Evolutionary conservation across 2,888 invertebrate genomes (phyloP).

Genomic region (Noctuana brunneofusca): DNA sequence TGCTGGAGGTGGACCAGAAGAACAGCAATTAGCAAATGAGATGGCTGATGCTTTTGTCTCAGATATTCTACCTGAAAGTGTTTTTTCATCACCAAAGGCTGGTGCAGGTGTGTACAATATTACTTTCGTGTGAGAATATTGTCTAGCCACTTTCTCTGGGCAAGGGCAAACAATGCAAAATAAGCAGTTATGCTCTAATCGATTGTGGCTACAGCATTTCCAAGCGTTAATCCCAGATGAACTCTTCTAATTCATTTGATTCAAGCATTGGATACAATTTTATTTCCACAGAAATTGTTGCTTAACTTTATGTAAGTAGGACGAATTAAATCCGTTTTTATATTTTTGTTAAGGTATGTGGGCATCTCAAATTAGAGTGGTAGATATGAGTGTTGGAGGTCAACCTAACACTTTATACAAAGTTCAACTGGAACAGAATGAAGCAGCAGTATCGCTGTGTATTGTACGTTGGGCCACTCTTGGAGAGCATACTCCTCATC

Average conservation of each 20-base stretch:
- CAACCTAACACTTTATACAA: slow-evolving; percentile 89
- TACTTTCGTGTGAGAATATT: background rate
- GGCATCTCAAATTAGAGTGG: slow-evolving; percentile 94
- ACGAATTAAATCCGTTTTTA: background rate
- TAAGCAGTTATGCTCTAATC: slow-evolving; percentile 75
- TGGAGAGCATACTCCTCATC: slow-evolving; percentile 74
- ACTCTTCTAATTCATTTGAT: slow-evolving; percentile 72
- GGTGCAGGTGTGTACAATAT: slow-evolving; percentile 81
- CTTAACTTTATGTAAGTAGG: background rate
- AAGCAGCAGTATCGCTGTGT: slow-evolving; percentile 95
- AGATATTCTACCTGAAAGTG: slow-evolving; percentile 95
- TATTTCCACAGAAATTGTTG: background rate
- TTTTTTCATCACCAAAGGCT: slow-evolving; percentile 98
- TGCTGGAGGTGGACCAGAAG: slow-evolving; percentile 90
- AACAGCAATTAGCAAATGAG: slow-evolving; percentile 96
- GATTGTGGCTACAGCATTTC: slow-evolving; percentile 75
- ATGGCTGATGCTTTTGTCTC: slow-evolving; percentile 98
- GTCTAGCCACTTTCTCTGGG: slow-evolving; percentile 77
- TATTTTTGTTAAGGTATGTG: slow-evolving; percentile 90
- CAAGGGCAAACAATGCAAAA: slow-evolving; percentile 68
- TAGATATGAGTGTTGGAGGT: slow-evolving; percentile 88
- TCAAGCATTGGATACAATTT: slow-evolving; percentile 71
- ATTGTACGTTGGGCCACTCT: slow-evolving; percentile 89
- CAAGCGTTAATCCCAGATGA: slow-evolving; percentile 80
- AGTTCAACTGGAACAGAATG: slow-evolving; percentile 95